Base-by-base conservation (phyloP, 2,797 vertebrate genomes). In the Apogon talboti region DNA sequence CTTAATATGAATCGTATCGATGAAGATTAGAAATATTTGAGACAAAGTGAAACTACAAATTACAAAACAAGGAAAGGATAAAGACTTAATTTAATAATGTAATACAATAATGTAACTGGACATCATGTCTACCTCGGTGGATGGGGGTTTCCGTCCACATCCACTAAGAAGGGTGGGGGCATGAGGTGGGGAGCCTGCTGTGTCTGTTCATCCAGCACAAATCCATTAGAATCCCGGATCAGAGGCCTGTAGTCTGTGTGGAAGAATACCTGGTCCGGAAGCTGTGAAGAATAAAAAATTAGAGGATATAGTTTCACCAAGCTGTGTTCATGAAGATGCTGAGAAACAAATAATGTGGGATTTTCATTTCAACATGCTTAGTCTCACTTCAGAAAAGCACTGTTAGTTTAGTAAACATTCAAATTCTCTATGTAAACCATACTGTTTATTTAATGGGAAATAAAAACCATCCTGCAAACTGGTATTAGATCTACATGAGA, bases 191-290 rank as follows among this genome's bases (percentile, higher is more conserved):
- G 98, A 0, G 97, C 98, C 88, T 98, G 98, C 66, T 99, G 98
- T 0, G 98, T 99, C 84, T 99, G 98, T 79, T 99, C 98, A 37
- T 99, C 98, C 80, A 99, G 87, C 56, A 99, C 98, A 1, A 95
- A 99, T 67, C 96, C 96, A 18, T 99, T 98, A 56, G 93, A 85
- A 76, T 99, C 98, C 28, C 96, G 91, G 82, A 98, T 97, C 83
- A 99, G 92, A 0, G 98, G 98, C 51, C 98, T 93, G 69, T 99
- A 99, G 89, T 99, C 98, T 7, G 98, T 99, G 87, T 99, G 98
- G 89, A 99, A 99, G 91, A 99, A 99, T 91, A 99, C 95, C 90
- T 99, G 97, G 87, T 99, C 98, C 68, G 98, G 98, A 88, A 99
- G 97, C 98, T 99, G 82, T 41, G 80, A 50, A 43, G 11, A 50